Percentiles rank a stretch among this genome's conserved stretches.
Conservation (phyloP, 2,797 vertebrate genomes). For the Eidolon dupreanum region DNA sequence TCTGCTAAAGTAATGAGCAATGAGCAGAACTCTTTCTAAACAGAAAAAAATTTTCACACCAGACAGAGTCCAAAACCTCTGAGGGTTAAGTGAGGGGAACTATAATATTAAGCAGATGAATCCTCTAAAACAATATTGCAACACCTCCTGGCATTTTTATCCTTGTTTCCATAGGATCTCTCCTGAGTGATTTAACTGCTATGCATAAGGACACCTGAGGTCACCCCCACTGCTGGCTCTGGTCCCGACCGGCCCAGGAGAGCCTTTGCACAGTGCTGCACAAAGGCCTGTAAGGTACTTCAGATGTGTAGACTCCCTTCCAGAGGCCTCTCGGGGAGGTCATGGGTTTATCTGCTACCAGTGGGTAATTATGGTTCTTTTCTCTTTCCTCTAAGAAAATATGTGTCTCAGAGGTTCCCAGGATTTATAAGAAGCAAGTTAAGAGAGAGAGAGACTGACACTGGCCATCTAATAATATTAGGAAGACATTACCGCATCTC, state of each 20-base stretch:
- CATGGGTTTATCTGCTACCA: not conserved
- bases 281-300: not conserved
- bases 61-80: constrained; percentile 85
- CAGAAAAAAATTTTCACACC: constrained; percentile 84
- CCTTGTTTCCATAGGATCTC: constrained; percentile 82
- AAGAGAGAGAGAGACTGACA: not conserved
- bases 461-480: not conserved
- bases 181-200: constrained; percentile 73
- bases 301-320: not conserved
- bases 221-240: not conserved
- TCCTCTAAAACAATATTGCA: constrained; percentile 86
- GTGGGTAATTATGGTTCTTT: not conserved
- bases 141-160: constrained; percentile 82
- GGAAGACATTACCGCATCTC: not conserved
- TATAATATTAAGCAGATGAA: constrained; percentile 87
- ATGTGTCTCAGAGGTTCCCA: not conserved
- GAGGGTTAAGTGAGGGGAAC: constrained; percentile 87
- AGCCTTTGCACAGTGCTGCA: not conserved
- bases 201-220: constrained; percentile 77
- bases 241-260: not conserved
- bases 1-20: constrained; percentile 83
- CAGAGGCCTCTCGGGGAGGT: not conserved
- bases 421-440: not conserved
- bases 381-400: not conserved
- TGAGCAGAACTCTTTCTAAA: constrained; percentile 83